phyloP scores from a whole-genome alignment of 2,888 invertebrate species.

The Eucera pruinosa region DNA sequence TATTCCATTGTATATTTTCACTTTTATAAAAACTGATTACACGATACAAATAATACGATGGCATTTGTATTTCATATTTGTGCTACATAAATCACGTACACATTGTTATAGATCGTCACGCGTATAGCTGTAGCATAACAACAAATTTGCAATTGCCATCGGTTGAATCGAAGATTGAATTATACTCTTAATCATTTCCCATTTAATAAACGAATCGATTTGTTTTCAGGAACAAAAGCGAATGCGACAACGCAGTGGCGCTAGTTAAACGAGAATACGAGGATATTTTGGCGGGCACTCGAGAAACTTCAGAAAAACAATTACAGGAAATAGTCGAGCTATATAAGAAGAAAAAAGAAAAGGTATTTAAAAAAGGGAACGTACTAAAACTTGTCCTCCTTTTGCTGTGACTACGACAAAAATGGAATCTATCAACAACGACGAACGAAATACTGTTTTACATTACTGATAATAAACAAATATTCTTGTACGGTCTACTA shows the following conservation, averaged over 20 bases:
- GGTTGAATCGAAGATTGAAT: too few relatives aligned
- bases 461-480: too few relatives aligned
- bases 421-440: background rate
- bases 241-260: slow-evolving; percentile 23
- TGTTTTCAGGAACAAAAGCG: slow-evolving; percentile 40
- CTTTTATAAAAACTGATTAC: too few relatives aligned
- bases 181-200: background rate
- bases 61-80: too few relatives aligned
- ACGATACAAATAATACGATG: too few relatives aligned
- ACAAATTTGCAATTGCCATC: too few relatives aligned
- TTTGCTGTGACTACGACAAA: background rate
- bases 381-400: slow-evolving; percentile 4
- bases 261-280: slow-evolving; percentile 55
- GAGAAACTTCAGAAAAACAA: slow-evolving; percentile 56
- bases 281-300: slow-evolving; percentile 49
- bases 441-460: too few relatives aligned
- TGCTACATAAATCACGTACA: too few relatives aligned
- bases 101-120: too few relatives aligned
- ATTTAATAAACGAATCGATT: background rate
- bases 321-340: slow-evolving; percentile 59
- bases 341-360: slow-evolving; percentile 44
- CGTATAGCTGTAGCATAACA: too few relatives aligned
- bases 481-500: background rate
- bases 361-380: slow-evolving; percentile 45
- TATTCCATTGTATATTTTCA: too few relatives aligned